Evolutionary conservation across 2,797 vertebrate genomes (phyloP).

Genomic region (Monodelphis domestica): DNA sequence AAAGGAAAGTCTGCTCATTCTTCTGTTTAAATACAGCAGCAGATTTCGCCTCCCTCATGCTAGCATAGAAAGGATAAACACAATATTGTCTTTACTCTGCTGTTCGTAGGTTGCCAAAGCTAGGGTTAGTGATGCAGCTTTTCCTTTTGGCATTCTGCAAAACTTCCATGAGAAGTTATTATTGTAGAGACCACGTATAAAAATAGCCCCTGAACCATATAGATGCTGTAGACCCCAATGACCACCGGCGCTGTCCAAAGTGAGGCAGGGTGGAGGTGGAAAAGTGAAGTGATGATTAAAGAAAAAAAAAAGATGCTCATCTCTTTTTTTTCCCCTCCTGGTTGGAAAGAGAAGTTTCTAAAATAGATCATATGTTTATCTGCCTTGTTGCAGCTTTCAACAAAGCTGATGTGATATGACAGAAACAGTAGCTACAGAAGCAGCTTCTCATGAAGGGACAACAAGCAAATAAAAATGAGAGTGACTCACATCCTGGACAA

Average conservation of each 20-base stretch:
- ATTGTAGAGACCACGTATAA: constrained; percentile 61
- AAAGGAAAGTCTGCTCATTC: constrained; percentile 75
- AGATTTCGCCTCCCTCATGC: constrained; percentile 71
- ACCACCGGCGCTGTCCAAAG: constrained; percentile 24
- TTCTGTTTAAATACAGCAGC: constrained; percentile 69
- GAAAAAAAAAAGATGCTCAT: constrained; percentile 73
- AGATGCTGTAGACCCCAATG: constrained; percentile 68
- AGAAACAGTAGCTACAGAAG: constrained; percentile 81
- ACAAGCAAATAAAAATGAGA: constrained; percentile 81
- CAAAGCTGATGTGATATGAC: constrained; percentile 82
- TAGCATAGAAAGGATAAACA: constrained; percentile 67
- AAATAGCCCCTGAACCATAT: constrained; percentile 71
- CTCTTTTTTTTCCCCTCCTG: constrained; percentile 68
- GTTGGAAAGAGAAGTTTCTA: constrained; percentile 43
- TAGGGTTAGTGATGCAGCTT: constrained; percentile 48
- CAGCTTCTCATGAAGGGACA: constrained; percentile 80
- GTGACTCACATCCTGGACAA: constrained; percentile 77
- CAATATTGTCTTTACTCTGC: constrained; percentile 62
- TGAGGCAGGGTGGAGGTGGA: constrained; percentile 3
- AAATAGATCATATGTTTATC: constrained; percentile 80
- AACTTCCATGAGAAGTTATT: constrained; percentile 71
- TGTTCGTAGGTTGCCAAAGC: constrained; percentile 66
- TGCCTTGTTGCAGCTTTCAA: constrained; percentile 83
- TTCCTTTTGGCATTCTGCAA: constrained; percentile 39
- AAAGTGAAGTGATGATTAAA: constrained; percentile 49